Evolutionary conservation across 2,797 vertebrate species (phyloP).

Genomic region (Sebastes paucispinis): DNA sequence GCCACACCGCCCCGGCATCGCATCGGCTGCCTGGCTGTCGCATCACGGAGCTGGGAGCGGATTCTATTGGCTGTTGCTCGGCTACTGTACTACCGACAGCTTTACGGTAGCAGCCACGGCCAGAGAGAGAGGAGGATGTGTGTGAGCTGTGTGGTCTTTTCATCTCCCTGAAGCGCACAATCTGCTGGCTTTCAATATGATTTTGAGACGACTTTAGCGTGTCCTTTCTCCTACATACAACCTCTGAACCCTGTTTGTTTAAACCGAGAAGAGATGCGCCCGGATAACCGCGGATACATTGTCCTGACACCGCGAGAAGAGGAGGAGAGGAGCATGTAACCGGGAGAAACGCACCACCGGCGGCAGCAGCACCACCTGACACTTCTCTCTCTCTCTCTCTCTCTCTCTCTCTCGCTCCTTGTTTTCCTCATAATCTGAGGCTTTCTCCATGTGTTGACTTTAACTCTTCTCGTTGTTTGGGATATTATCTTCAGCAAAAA

Average conservation of each 20-base stretch:
- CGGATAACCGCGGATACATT: conserved; percentile 44
- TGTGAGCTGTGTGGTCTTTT: conserved; percentile 1
- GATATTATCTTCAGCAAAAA: conserved; percentile 69
- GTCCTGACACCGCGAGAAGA: conserved; percentile 53
- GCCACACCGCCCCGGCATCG: conserved; percentile 52
- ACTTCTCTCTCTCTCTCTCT: conserved; percentile 25
- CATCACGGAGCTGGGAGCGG: conserved; percentile 69
- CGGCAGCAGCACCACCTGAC: conserved; percentile 74
- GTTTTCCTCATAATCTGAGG: conserved; percentile 13
- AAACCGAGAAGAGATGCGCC: conserved; percentile 57
- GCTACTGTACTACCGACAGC: conserved; percentile 45
- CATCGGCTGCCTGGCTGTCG: conserved; percentile 54
- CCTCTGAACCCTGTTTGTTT: neutral
- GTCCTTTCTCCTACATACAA: neutral
- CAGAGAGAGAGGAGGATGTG: conserved; percentile 35
- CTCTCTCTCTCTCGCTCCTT: neutral
- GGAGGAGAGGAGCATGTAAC: conserved; percentile 77
- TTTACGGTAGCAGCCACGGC: conserved; percentile 55
- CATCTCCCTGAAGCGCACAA: neutral
- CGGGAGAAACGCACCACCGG: conserved; percentile 48
- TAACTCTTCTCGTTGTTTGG: conserved; percentile 23
- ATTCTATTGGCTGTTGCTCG: conserved; percentile 49
- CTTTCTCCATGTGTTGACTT: conserved; percentile 42
- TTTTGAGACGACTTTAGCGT: conserved; percentile 20
- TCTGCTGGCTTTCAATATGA: conserved; percentile 35